Base-by-base conservation (phyloP, 2,113 vertebrate species). In the Gallinago undulata region DNA sequence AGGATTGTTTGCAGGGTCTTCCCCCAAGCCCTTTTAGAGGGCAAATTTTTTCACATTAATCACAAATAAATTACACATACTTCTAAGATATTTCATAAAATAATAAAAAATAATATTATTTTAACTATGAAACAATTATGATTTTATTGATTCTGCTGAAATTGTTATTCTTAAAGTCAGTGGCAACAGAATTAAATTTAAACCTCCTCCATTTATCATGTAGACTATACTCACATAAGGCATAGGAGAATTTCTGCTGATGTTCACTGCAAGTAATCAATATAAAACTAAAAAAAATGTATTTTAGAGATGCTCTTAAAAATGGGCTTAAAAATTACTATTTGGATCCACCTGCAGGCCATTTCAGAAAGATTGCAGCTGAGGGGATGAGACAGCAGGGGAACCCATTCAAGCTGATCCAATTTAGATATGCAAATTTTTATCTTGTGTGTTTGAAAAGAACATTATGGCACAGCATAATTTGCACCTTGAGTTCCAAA, bases 341-440 rank as follows among this genome's bases (percentile, higher is more conserved):
- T 73, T 97, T 84, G 90, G 94, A 97, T 97, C 94, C 91, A 97
- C 97, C 97, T 97, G 90, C 95, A 95, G 94, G 95, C 85, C 89
- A 96, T 96, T 96, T 82, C 79, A 93, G 79, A 88, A 91, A 96
- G 91, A 94, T 11, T 93, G 92, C 48, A 95, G 89, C 94, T 97
- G 92, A 95, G 93, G 75, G 81, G 89, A 93, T 85, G 76, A 97
- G 94, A 97, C 92, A 97, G 93, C 92, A 95, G 96, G 96, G 89
- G 98, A 98, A 96, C 92, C 94, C 94, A 97, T 97, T 97, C 93
- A 92, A 93, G 94, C 97, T 97, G 98, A 98, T 98, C 97, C 97
- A 98, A 98, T 98, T 98, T 98, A 98, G 98, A 98, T 98, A 98
- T 98, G 98, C 97, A 98, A 98, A 98, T 98, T 98, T 96, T 96